Evolutionary conservation across 2,888 invertebrate species (phyloP).

Genomic region (Ariolimax columbianus): DNA sequence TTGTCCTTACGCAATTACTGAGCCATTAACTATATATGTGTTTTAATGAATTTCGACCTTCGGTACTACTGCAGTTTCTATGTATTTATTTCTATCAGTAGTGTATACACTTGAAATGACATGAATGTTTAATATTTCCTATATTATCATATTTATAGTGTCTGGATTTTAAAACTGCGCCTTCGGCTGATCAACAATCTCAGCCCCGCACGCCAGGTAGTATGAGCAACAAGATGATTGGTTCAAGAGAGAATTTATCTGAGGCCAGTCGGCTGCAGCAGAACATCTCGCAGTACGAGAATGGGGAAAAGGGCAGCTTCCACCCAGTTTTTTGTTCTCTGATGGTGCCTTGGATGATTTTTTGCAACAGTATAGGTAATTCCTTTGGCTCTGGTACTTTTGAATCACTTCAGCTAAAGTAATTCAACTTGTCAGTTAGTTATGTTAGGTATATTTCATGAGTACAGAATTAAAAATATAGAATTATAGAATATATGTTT

Average conservation of each 20-base stretch:
- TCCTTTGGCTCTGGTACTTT: not conserved
- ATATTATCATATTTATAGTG: not conserved
- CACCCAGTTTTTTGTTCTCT: slow-evolving; percentile 81
- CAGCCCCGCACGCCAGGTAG: slow-evolving; percentile 51
- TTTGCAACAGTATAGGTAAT: slow-evolving; percentile 79
- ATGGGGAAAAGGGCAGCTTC: slow-evolving; percentile 82
- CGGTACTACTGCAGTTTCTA: too few species aligned
- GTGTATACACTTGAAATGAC: not conserved
- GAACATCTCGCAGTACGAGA: slow-evolving; percentile 76
- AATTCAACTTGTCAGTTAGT: not conserved
- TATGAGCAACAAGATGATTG: not conserved
- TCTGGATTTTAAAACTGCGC: slow-evolving; percentile 44
- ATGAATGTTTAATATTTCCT: not conserved
- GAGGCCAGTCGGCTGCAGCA: slow-evolving; percentile 40
- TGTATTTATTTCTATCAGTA: too few species aligned
- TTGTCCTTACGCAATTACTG: too few species aligned
- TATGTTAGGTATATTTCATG: too few species aligned
- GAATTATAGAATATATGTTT: too few species aligned
- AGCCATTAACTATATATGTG: too few species aligned
- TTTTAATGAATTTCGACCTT: too few species aligned
- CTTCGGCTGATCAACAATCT: slow-evolving; percentile 49
- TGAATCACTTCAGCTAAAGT: not conserved
- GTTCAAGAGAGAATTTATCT: slow-evolving; percentile 11
- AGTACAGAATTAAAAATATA: too few species aligned
- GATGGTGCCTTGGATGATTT: slow-evolving; percentile 83